Base-by-base conservation (phyloP, 2,797 vertebrate genomes). In the Coregonus suidteri region DNA sequence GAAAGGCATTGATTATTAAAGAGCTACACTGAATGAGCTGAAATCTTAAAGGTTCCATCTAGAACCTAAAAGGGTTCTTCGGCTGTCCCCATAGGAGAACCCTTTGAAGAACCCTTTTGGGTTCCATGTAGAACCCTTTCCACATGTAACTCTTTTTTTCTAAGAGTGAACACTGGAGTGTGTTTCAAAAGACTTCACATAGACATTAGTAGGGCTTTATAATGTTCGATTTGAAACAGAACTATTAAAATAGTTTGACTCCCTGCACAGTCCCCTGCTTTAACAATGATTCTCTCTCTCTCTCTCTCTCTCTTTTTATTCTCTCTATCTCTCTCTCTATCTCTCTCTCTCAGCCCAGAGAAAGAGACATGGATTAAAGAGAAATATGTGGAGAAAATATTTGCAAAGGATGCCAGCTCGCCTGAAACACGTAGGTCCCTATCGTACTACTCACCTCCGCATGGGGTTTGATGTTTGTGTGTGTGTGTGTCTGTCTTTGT, bases 351-450 rank as follows among this genome's bases (percentile, higher is more conserved):
- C 85, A 95, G 94, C 4, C 82, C 88, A 0, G 92, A 94, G 77
- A 94, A 94, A n/a, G 94, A 95, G 77, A 51, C 53, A 9, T 95
- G 93, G 93, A 94, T 95, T 77, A 90, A 79, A 77, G 88, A 90
- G 30, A 95, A 95, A 41, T 95, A 94, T 3, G 93, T 94, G 81
- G 91, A 94, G 81, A 93, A 88, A 83, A 91, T 81, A 59, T 95
- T 94, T 2, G 88, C 94, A 20, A 77, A 41, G 66, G 75, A 1
- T 20, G n/a, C 75, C 73, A 71, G 74, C 15, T 72, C 79, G 3
- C 37, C 71, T 15, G 67, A 53, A 47, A 54, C 77, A 68, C 53
- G 91, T 92, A 69, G 79, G 86, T 84, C 65, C 30, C 0, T 54
- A 15, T 18, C 16, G 14, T 54, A 70, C 31, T 15, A 71, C 34